These are phyloP conservation scores for Otis tarda DNA, from an alignment of 2,113 vertebrate genomes.

Conservation along the genomic window DNA sequence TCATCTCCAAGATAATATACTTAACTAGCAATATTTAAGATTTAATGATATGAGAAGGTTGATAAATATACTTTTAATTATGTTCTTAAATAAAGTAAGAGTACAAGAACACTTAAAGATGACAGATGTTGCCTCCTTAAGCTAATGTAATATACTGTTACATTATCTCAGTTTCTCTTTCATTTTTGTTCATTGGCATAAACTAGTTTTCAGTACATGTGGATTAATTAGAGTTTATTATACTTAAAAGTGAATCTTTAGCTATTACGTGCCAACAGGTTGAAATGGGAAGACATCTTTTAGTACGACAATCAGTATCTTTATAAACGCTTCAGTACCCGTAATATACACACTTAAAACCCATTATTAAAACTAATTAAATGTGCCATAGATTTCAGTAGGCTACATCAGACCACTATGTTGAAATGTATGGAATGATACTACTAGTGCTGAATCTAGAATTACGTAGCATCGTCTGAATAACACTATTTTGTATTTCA, in stretches of 20 bases:
- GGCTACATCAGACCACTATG: background rate
- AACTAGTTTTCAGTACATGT: slow-evolving; percentile 57
- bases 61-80: slow-evolving; percentile 75
- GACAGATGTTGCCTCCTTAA: slow-evolving; percentile 71
- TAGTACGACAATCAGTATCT: background rate
- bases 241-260: slow-evolving; percentile 48
- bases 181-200: slow-evolving; percentile 75
- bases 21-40: slow-evolving; percentile 51
- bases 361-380: background rate
- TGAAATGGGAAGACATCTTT: background rate
- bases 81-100: slow-evolving; percentile 51
- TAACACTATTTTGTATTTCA: slow-evolving; percentile 61
- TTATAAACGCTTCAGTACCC: background rate
- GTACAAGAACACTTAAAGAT: slow-evolving; percentile 52
- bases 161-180: slow-evolving; percentile 68
- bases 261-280: slow-evolving; percentile 14
- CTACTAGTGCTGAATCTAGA: background rate
- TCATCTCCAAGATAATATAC: slow-evolving; percentile 20
- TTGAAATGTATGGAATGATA: background rate
- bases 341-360: background rate
- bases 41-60: slow-evolving; percentile 43
- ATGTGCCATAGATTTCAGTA: background rate
- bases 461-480: background rate
- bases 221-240: slow-evolving; percentile 71
- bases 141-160: slow-evolving; percentile 68